Conservation (phyloP, 2,113 vertebrate species). For the Paraplagusia blochii region DNA sequence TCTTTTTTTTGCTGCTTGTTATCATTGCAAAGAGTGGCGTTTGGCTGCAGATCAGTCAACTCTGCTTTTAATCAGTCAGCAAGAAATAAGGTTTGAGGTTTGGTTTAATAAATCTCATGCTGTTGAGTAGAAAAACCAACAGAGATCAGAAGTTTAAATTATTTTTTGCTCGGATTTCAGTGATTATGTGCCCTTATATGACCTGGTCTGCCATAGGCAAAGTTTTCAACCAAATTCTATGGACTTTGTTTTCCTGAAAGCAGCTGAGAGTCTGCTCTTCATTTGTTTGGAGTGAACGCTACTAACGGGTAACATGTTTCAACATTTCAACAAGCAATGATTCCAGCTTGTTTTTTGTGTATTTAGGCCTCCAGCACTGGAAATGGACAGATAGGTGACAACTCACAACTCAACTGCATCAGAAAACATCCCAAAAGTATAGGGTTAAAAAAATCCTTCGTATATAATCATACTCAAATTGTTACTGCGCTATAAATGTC, state of each 20-base stretch:
- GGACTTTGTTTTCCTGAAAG: not conserved
- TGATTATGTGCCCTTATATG: conserved; percentile 35
- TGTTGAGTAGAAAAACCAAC: no score
- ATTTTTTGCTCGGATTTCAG: conserved; percentile 1
- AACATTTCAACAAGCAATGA: conserved; percentile 28
- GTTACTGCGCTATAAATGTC: no score
- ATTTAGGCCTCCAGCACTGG: no score
- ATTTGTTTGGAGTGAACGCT: conserved; percentile 45
- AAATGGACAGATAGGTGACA: no score
- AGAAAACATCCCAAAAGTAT: no score
- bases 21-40: conserved; percentile 62
- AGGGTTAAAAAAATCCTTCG: no score
- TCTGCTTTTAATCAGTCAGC: not conserved
- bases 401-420: no score
- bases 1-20: conserved; percentile 66
- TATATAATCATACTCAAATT: no score
- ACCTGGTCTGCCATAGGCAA: conserved; percentile 19
- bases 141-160: no score
- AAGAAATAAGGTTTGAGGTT: no score
- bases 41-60: conserved; percentile 27
- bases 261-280: conserved; percentile 42
- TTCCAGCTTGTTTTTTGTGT: conserved; percentile 16
- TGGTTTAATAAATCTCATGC: no score
- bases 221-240: conserved; percentile 22
- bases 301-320: conserved; percentile 38